These are phyloP conservation scores for Drosophila mimica DNA, from an alignment of 2,888 invertebrate genomes.

Conservation along the genomic window DNA sequence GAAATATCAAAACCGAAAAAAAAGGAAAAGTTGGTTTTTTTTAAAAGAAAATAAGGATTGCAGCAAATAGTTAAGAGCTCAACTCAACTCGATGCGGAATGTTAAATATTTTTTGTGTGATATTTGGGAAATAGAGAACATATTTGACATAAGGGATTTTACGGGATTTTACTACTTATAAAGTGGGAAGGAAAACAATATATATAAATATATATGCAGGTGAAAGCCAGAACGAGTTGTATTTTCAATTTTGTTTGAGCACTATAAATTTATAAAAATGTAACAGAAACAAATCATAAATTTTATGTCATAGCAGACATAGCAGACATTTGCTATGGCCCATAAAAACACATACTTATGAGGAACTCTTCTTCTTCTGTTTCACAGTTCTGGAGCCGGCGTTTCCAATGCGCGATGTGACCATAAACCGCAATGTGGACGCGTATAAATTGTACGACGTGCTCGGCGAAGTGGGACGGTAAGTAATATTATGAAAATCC, in stretches of 20 bases:
- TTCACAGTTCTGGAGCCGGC: slow-evolving; percentile 93
- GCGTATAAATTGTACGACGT: slow-evolving; percentile 95
- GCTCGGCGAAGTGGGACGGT: slow-evolving; percentile 97
- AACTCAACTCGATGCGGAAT: not conserved
- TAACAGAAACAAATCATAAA: not conserved
- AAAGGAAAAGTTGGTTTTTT: not conserved
- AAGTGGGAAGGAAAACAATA: not conserved
- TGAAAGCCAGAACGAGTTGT: not conserved
- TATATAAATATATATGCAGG: not conserved
- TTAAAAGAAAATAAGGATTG: not conserved
- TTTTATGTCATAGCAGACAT: not conserved
- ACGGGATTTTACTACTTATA: not conserved
- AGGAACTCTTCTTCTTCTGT: slow-evolving; percentile 1
- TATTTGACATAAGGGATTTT: not conserved
- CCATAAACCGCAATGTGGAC: slow-evolving; percentile 92
- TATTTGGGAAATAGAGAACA: not conserved
- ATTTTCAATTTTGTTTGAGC: not conserved
- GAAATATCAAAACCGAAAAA: not conserved
- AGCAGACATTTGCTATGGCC: not conserved
- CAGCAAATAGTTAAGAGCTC: not conserved
- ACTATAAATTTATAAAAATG: not conserved
- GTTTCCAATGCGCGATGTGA: slow-evolving; percentile 95
- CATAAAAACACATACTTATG: slow-evolving; percentile 2
- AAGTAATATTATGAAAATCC: slow-evolving; percentile 74
- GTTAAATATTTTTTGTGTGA: not conserved